Conservation (phyloP, 2,113 vertebrate genomes). For the Piliocolobus tephrosceles region DNA sequence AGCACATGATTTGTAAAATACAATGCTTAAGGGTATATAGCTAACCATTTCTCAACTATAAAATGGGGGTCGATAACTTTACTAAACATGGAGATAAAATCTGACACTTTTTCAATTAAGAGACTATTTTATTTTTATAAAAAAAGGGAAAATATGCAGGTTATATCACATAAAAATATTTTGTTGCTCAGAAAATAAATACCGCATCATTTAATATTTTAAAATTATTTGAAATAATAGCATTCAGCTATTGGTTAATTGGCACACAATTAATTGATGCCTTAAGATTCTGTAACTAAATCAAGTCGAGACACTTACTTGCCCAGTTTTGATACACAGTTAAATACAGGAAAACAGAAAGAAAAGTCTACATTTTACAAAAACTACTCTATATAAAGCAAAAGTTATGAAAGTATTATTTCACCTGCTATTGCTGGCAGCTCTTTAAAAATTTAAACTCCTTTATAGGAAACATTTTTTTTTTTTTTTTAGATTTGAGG, state of each 20-base stretch:
- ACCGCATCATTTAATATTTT: constrained; percentile 1
- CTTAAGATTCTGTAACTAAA: constrained; percentile 55
- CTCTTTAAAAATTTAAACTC: not conserved
- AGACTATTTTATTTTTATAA: constrained; percentile 48
- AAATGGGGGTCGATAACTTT: not conserved
- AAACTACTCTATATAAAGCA: not conserved
- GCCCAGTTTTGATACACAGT: constrained; percentile 52
- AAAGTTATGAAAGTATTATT: not conserved
- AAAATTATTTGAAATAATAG: constrained; percentile 49
- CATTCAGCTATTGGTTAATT: constrained; percentile 56
- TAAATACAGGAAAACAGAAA: constrained; percentile 18
- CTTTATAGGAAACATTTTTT: not conserved
- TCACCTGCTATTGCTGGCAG: not conserved
- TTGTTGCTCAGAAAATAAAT: constrained; percentile 36
- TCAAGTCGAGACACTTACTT: constrained; percentile 35
- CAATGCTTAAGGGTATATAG: not conserved
- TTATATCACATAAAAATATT: constrained; percentile 25
- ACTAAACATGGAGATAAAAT: not conserved
- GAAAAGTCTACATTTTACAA: not conserved
- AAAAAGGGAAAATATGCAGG: not conserved
- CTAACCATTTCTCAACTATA: not conserved
- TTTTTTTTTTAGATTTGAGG: not conserved
- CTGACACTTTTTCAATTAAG: not conserved
- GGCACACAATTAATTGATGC: constrained; percentile 28
- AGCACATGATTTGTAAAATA: not conserved